Percentiles rank a stretch among this genome's conserved stretches.
These are phyloP conservation scores for Drosophila mauritiana DNA, from an alignment of 1,140 invertebrate species.

Conservation along the genomic window DNA sequence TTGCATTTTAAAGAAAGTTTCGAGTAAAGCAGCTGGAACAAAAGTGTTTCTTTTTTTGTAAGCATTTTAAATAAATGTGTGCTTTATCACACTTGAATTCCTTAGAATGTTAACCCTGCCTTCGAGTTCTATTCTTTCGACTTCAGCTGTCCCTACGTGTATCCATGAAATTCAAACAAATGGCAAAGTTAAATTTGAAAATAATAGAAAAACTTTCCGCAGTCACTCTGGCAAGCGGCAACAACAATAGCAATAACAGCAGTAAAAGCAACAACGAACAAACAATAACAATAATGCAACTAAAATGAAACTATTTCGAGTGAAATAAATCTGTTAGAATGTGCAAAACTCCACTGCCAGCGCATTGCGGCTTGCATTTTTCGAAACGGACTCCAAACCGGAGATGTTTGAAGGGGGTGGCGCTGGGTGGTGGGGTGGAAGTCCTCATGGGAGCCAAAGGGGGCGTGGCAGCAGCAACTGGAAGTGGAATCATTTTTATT, in stretches of 20 bases:
- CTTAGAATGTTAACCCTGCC: too few species aligned
- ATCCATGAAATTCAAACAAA: slow-evolving; percentile 78
- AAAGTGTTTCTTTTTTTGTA: too few species aligned
- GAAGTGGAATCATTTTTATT: slow-evolving; percentile 76
- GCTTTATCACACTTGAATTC: too few species aligned
- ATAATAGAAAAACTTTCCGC: slow-evolving; percentile 82
- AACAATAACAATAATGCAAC: slow-evolving; percentile 83
- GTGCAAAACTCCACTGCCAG: slow-evolving; percentile 75
- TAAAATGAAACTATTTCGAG: slow-evolving; percentile 82
- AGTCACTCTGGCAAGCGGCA: slow-evolving; percentile 65
- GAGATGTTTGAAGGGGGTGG: slow-evolving; percentile 6
- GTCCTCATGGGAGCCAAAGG: background rate
- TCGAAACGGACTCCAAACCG: slow-evolving; percentile 16
- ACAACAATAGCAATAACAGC: slow-evolving; percentile 35
- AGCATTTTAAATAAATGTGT: too few species aligned
- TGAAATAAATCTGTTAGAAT: slow-evolving; percentile 83
- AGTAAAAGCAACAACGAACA: slow-evolving; percentile 43
- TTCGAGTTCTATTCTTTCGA: background rate
- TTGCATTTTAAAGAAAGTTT: too few species aligned
- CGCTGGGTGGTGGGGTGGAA: background rate
- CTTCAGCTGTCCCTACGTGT: slow-evolving; percentile 25
- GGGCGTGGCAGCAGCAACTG: slow-evolving; percentile 25
- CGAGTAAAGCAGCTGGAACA: background rate
- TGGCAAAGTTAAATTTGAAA: slow-evolving; percentile 83
- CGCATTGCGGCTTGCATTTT: slow-evolving; percentile 77